Conservation (phyloP, 2,113 vertebrate species). For the Glaucidium brasilianum region DNA sequence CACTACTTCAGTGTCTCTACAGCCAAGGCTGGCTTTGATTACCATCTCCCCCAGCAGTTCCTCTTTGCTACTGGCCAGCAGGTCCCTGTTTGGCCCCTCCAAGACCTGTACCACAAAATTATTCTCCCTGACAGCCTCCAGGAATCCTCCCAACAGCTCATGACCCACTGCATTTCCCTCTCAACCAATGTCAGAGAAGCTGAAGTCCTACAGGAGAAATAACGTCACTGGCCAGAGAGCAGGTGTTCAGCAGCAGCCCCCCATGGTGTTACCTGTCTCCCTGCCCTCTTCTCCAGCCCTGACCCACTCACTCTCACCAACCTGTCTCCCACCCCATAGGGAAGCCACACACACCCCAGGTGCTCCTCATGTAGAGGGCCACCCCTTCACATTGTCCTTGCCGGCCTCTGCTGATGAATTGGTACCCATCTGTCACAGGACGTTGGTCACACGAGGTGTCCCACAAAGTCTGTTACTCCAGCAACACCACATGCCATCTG, state of each 20-base stretch:
- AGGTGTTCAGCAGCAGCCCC: background rate
- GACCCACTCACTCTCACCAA: background rate
- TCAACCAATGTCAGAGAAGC: accelerated
- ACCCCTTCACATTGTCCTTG: background rate
- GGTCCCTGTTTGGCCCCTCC: background rate
- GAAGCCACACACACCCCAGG: background rate
- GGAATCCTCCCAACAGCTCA: accelerated
- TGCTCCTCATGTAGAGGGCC: background rate
- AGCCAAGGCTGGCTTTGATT: background rate
- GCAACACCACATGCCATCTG: background rate
- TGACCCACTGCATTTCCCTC: background rate
- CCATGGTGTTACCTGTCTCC: background rate
- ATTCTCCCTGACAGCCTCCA: background rate
- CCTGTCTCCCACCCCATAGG: accelerated
- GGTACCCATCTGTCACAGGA: accelerated
- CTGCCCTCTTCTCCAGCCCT: background rate
- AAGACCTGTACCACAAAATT: background rate
- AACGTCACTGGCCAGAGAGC: background rate
- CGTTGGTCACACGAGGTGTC: accelerated
- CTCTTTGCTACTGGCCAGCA: background rate
- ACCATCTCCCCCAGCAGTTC: background rate
- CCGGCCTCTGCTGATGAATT: background rate
- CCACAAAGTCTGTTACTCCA: background rate
- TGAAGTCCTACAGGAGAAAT: background rate
- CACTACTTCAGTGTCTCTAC: background rate